A percentile compares a stretch with the other conserved stretches of the same genome.
phyloP scores from a whole-genome alignment of 2,113 vertebrate genomes.

The Penelope pileata region DNA sequence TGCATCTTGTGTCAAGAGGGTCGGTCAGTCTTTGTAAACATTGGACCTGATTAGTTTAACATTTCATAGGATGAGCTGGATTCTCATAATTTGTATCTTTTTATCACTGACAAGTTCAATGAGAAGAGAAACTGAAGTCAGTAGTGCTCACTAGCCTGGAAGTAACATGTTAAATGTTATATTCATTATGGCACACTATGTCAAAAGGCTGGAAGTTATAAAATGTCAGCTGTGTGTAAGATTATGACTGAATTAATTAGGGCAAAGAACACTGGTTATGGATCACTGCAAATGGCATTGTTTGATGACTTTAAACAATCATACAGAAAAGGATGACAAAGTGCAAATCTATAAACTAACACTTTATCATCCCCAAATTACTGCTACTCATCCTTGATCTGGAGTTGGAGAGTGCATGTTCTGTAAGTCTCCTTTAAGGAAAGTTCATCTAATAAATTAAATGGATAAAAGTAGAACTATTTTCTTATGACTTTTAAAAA shows the following conservation, averaged over 20 bases:
- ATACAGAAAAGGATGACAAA: background rate
- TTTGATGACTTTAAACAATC: background rate
- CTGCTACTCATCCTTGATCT: background rate
- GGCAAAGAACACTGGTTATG: background rate
- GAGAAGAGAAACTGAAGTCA: background rate
- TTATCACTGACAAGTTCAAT: background rate
- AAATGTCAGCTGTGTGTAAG: conserved; percentile 29
- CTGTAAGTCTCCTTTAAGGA: background rate
- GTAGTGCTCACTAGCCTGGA: background rate
- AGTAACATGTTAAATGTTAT: conserved; percentile 57
- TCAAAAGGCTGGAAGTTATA: conserved; percentile 26
- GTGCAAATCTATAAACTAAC: background rate
- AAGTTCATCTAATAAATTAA: background rate
- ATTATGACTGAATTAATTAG: conserved; percentile 46
- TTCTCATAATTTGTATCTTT: background rate
- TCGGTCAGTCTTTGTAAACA: background rate
- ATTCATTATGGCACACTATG: conserved; percentile 14
- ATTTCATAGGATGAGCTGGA: background rate
- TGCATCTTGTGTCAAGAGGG: background rate
- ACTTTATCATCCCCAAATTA: background rate
- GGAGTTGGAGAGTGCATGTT: background rate
- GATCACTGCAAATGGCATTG: background rate
- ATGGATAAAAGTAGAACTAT: background rate
- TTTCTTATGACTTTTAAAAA: background rate
- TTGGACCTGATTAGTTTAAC: background rate